Conservation (phyloP, 2,888 invertebrate species). For the Chamaedrilus cognettii region DNA sequence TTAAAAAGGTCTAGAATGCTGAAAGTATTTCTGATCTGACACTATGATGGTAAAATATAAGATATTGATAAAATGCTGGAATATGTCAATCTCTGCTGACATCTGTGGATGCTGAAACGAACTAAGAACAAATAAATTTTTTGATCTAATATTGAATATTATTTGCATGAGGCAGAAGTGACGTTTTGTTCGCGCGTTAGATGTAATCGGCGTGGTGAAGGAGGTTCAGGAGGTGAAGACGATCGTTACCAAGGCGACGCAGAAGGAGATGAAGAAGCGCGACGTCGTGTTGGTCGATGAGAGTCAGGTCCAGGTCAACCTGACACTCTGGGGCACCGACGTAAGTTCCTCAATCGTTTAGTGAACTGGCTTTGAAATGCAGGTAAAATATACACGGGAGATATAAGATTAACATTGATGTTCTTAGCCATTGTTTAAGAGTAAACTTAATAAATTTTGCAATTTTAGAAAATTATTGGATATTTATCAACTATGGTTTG, state of each 20-base stretch:
- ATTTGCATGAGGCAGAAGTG: neutral
- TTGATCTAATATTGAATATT: neutral
- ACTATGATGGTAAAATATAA: no score
- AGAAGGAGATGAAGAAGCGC: constrained; percentile 84
- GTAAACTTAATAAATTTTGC: no score
- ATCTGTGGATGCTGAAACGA: neutral
- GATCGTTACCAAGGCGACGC: constrained; percentile 73
- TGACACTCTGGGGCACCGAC: constrained; percentile 88
- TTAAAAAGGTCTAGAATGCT: no score
- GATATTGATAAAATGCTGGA: neutral
- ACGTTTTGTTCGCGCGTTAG: constrained; percentile 66
- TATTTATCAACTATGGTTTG: no score
- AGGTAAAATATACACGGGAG: no score
- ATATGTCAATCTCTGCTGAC: neutral
- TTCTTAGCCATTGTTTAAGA: no score
- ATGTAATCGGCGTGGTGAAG: constrained; percentile 88
- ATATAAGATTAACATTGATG: no score
- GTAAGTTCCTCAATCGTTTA: no score
- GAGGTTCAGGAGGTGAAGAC: constrained; percentile 71
- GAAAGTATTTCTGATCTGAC: no score
- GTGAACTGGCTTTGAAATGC: no score
- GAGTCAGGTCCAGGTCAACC: constrained; percentile 72
- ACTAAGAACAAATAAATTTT: neutral
- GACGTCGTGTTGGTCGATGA: constrained; percentile 86
- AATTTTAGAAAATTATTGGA: no score